Base-by-base conservation (phyloP, 2,888 invertebrate species). In the Melikaiella ostensackeni region DNA sequence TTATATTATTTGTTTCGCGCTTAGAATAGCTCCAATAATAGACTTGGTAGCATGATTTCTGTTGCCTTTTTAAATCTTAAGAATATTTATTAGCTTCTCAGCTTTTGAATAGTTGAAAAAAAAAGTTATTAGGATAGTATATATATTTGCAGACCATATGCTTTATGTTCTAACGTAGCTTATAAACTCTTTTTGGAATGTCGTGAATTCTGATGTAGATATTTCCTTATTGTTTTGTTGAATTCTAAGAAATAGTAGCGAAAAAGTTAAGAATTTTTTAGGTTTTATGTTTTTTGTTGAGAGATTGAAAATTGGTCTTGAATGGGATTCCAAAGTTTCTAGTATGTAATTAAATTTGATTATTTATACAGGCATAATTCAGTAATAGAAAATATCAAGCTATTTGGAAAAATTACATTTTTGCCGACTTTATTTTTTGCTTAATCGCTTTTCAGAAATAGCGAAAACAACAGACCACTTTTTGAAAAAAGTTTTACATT, bases 41-140 rank as follows among this genome's bases (percentile, higher is more conserved):
- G 70, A 70, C 70, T 70, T 70, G 70, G 70, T 50, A 70, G 70
- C 70, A 70, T 50, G 70, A 78, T 78, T 66, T 55, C 21, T 74
- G 46, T 74, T 73, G 76, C n/a, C 6, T 70, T 70, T 50, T 57
- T 59, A 19, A 42, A 38, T 24, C 19, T 27, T 38, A 50, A 27
- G 35, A 57, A 38, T 33, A 24, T 50, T 24, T 11, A 24, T n/a
- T 27, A 74, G 33, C 27, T 55, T 73, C 7, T 59, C 19, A 21
- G 30, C 35, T 74, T 57, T 74, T 27, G n/a, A 33, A 55, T 19
- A 30, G 9, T 30, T n/a, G n/a, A n/a, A n/a, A 30, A 30, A 30
- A 30, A 2, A 2, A 30, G 4, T 30, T 4, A 30, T 63, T 63
- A 35, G 11, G 35, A 16, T 66, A 42, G 19, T 27, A 66, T 27